Evolutionary conservation across 2,797 vertebrate genomes (phyloP), one percentile per base, ranked within the genome.

Genomic region (Propithecus perrieri): DNA sequence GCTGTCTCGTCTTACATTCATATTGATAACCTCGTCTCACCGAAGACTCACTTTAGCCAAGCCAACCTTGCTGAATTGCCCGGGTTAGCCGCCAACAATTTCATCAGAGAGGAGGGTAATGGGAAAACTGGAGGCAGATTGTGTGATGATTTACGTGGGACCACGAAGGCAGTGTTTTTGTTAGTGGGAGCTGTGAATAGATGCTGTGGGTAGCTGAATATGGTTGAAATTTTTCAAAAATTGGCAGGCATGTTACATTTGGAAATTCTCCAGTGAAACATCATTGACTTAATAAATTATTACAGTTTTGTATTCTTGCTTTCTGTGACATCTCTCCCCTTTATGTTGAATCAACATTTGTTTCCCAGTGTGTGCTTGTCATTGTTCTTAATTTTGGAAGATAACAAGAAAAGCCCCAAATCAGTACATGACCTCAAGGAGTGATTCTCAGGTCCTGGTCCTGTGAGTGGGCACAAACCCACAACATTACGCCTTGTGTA

Each of bases 11-110:
- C 71, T 88, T 89, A 20, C 67, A 46, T 79, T 95, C 89, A 35
- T 85, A 57, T 75, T 35, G 59, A 80, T 72, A 92, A 67, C 61
- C 69, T 86, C 86, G 71, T 65, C 85, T 89, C 72, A 89, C 85
- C 94, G 80, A 85, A 94, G 57, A 38, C 28, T 96, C 48, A 61
- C 41, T 91, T 86, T 48, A n/a, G 50, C 61, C 79, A 46, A 43
- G 65, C 41, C 55, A 75, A 80, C 89, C 96, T 86, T 85, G 57
- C 86, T 89, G 92, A 96, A 96, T 90, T 88, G 75, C 83, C 85
- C 63, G 30, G 67, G 53, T 46, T 93, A 43, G 55, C 83, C 0
- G 7, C 78, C 79, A 79, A 72, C 76, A 46, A 13, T 84, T 86
- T 93, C 92, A 89, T 86, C 89, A 91, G 75, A 76, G 78, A 96